Percentiles rank a stretch among this genome's conserved stretches.
phyloP scores from a whole-genome alignment of 2,797 vertebrate species.

The Hyperoplus lanceolatus region DNA sequence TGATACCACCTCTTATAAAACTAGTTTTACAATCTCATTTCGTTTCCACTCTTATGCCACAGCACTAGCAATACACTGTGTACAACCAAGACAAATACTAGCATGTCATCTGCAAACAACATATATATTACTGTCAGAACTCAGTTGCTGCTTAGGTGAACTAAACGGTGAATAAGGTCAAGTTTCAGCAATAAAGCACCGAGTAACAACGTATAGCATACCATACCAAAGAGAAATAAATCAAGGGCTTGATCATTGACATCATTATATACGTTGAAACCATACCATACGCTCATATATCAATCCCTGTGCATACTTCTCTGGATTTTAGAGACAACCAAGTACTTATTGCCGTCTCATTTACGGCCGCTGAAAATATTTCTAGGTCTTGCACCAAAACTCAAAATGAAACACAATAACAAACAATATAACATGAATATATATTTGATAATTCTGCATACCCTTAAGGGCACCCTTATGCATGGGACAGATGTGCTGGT shows the following conservation, averaged over 20 bases:
- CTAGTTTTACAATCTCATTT: slow-evolving; percentile 68
- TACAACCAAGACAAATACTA: slow-evolving; percentile 61
- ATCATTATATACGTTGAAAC: slow-evolving; percentile 69
- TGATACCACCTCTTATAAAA: slow-evolving; percentile 59
- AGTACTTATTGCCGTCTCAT: slow-evolving; percentile 33
- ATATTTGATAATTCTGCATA: slow-evolving; percentile 49
- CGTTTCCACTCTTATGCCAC: slow-evolving; percentile 36
- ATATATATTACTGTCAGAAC: slow-evolving; percentile 48
- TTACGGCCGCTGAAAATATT: slow-evolving; percentile 48
- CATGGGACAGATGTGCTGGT: slow-evolving; percentile 61
- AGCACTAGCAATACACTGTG: slow-evolving; percentile 52
- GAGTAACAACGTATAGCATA: slow-evolving; percentile 53
- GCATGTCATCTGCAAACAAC: slow-evolving; percentile 68
- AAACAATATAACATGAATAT: slow-evolving; percentile 56
- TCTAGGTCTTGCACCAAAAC: slow-evolving; percentile 50
- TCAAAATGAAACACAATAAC: slow-evolving; percentile 59
- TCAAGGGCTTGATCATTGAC: slow-evolving; percentile 70
- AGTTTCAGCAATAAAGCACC: slow-evolving; percentile 65
- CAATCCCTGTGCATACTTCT: slow-evolving; percentile 45
- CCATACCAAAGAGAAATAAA: slow-evolving; percentile 61
- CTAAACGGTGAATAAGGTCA: slow-evolving; percentile 57
- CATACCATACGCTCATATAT: slow-evolving; percentile 32
- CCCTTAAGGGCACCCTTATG: slow-evolving; percentile 17
- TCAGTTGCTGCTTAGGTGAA: slow-evolving; percentile 52
- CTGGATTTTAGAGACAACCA: slow-evolving; percentile 37